Percentiles rank a stretch among this genome's conserved stretches.
phyloP scores from a whole-genome alignment of 2,113 vertebrate genomes.

The Conger conger region DNA sequence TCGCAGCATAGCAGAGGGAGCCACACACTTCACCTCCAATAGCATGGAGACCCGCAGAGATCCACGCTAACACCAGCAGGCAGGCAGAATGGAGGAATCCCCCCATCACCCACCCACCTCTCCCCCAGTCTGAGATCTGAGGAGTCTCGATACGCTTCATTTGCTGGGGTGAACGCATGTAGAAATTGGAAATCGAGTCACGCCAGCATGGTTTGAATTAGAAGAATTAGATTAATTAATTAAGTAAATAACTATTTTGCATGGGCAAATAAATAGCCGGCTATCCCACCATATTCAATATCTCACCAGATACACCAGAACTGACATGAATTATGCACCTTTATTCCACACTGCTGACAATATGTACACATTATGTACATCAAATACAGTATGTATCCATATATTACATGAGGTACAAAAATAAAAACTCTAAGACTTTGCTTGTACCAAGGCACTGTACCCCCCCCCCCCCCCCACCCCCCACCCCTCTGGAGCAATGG shows the following conservation, averaged over 20 bases:
- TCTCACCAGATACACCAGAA: neutral
- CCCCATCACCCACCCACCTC: neutral
- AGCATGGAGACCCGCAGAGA: neutral
- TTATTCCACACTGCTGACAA: neutral
- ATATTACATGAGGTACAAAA: neutral
- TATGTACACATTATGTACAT: neutral
- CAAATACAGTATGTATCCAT: neutral
- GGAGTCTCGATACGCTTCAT: neutral
- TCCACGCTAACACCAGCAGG: neutral
- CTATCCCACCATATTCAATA: neutral
- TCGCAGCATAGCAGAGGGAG: neutral
- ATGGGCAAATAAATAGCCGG: neutral
- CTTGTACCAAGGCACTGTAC: too few species aligned
- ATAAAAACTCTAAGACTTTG: too few species aligned
- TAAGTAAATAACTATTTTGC: neutral
- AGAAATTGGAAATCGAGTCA: neutral
- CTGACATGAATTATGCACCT: neutral
- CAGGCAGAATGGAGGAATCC: neutral
- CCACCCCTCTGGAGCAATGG: too few species aligned
- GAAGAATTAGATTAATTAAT: neutral
- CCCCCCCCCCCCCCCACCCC: too few species aligned
- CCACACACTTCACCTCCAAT: neutral
- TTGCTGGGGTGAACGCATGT: neutral
- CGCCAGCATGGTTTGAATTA: neutral
- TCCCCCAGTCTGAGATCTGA: neutral